Evolutionary conservation across 2,113 vertebrate genomes (phyloP), one percentile per base, ranked within the genome.

Genomic region (Symphodus melops): DNA sequence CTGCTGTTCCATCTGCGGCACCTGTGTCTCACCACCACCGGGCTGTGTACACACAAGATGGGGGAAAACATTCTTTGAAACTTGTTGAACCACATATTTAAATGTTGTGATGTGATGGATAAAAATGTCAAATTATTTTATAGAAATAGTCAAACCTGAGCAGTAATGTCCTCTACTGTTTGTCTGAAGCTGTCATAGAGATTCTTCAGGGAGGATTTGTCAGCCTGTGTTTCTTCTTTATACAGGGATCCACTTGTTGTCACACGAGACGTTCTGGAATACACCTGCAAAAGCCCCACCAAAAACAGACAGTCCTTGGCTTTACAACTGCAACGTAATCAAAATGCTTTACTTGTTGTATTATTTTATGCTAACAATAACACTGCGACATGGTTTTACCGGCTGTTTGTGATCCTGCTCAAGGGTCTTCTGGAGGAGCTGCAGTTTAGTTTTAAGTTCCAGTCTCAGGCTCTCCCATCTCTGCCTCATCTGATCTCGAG

Each of bases 401-500:
- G 88, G 87, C 49, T 95, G 94, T 23, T 96, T 95, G 70, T 95
- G 92, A 48, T 96, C 95, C 87, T 96, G 95, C 73, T 96, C 94
- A 87, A 98, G 86, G 48, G 94, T 91, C 81, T 94, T 94, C 90
- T 96, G 94, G 5, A 98, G 92, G 0, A 97, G 89, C 68, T 84
- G 94, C 77, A 96, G 91, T 81, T 98, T 98, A 56, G 95, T 94
- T 84, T 75, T 95, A n/a, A 97, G 95, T 84, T 97, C 96, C 14
- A 96, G 94, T 69, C 95, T 92, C 28, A 98, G 88, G 39, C 89
- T 96, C 91, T 96, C 96, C 97, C 97, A 98, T 73, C 95, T 95
- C 91, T 94, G 91, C 81, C 91, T 95, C 95, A 96, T 95, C 72
- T 95, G 95, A 11, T 95, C 93, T 71, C 92, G 92, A 8, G 85